Base-by-base conservation (phyloP, 2,888 invertebrate species). In the Herminia tarsipennalis region DNA sequence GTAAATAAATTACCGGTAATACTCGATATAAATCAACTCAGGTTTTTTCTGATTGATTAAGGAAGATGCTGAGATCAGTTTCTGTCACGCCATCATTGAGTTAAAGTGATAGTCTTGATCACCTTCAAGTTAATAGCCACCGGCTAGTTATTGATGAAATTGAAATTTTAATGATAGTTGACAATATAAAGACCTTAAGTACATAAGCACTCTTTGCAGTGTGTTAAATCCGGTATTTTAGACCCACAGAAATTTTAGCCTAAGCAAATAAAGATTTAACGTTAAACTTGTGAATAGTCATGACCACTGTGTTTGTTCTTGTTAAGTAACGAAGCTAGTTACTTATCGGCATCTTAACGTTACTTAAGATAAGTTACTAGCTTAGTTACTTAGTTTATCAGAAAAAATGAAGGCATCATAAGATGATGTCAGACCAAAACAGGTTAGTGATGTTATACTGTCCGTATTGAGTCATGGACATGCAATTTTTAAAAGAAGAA, bases 1-100 rank as follows among this genome's bases (percentile, higher is more conserved):
- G 64, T 68, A 70, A 69, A 75, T 74, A 73, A 70, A 68, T 73
- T 64, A 70, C 63, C 35, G 42, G 33, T 52, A 45, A 60, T 63
- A 63, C 56, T 54, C 44, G 43, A 29, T 28, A 35, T 69, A 73
- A 74, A 73, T 74, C 76, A 66, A 46, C 33, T 29, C 16, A 48
- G 43, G 41, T 55, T 47, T 16, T 1, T 25, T 28, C 63, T 69
- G 73, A 75, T 78, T 53, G 63, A 68, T 70, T 47, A 59, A 55
- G 49, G 41, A 41, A 52, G 50, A 51, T 36, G 35, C 38, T 20
- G 30, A 56, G 30, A 57, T 56, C 43, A 44, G 28, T 63, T 65
- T 64, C 30, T 34, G 20, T 32, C 20, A 32, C 18, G 18, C 13
- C 12, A 32, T 32, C 12, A 20, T 20, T n/a, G 12, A 8, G 12